Evolutionary conservation across 2,888 invertebrate genomes (phyloP), one percentile per base, ranked within the genome.

Genomic region (Protonemura montana): DNA sequence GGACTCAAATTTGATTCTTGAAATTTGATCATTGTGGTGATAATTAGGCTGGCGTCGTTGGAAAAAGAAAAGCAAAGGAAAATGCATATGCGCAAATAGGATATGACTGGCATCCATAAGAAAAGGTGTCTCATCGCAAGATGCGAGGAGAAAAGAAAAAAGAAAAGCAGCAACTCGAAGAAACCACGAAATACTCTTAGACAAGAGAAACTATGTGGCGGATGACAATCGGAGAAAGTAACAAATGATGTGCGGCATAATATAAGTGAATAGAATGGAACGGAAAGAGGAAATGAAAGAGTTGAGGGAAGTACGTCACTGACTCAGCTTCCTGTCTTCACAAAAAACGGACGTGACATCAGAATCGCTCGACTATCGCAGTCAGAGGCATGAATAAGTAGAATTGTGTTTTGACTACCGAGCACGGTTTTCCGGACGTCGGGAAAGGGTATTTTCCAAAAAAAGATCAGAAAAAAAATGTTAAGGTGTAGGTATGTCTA

Each of bases 271-370:
- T 86, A 86, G 78, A 86, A 59, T 29, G 42, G 86, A 86, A 28
- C 83, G 83, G 83, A 86, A 85, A 28, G 84, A 42, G 86, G 85
- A 86, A 86, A 86, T 86, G 84, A 86, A 59, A 86, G 85, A 85
- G 84, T 85, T 86, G 84, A 80, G 76, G 85, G 85, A 80, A 86
- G 80, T 59, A 85, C 80, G 82, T 86, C 86, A 86, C 78, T 86
- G 27, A 85, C 84, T 80, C 86, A 85, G 81, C 85, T 85, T 86
- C 86, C 86, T 84, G 86, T 42, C 27, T 28, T 78, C 78, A 84
- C 76, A 83, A 86, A 84, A 29, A 76, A 42, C 77, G 77, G 59
- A 86, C 86, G 86, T 86, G 86, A 86, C 80, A 80, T 84, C 59
- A 83, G 25, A 41, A 41, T 42, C 10, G 29, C 83, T 16, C 76